A percentile compares a stretch with the other conserved stretches of the same genome.
These are phyloP conservation scores for Drosophila mojavensis DNA, from an alignment of 1,140 invertebrate species.

Conservation along the genomic window DNA sequence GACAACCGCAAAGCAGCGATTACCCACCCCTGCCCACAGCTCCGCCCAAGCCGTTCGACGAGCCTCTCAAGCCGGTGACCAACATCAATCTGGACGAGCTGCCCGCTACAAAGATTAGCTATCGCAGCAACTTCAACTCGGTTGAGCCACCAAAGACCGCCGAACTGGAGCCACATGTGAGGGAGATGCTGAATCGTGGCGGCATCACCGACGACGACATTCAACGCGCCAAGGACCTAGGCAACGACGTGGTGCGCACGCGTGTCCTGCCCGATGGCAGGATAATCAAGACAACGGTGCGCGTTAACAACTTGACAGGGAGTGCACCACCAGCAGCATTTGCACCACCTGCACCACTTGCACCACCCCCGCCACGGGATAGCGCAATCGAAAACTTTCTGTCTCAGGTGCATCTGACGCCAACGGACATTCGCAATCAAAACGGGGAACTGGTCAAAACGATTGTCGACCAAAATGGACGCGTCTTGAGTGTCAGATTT, in stretches of 20 bases:
- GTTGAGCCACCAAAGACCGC: background rate
- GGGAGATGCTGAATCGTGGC: slow-evolving; percentile 29
- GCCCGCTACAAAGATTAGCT: slow-evolving; percentile 18
- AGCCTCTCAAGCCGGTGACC: slow-evolving; percentile 24
- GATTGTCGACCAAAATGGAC: slow-evolving; percentile 67
- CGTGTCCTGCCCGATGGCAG: slow-evolving; percentile 43
- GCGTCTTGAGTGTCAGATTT: slow-evolving; percentile 61
- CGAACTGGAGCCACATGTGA: slow-evolving; percentile 31
- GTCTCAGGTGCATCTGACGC: slow-evolving; percentile 44
- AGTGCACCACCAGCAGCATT: background rate
- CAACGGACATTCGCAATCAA: slow-evolving; percentile 48
- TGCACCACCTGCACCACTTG: background rate
- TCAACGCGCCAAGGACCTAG: slow-evolving; percentile 5
- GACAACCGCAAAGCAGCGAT: background rate
- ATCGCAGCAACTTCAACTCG: slow-evolving; percentile 10
- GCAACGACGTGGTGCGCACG: slow-evolving; percentile 27
- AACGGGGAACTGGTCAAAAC: slow-evolving; percentile 65
- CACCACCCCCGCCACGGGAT: background rate
- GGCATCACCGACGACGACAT: slow-evolving; percentile 58
- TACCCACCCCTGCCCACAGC: slow-evolving; percentile 9
- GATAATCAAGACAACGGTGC: slow-evolving; percentile 29
- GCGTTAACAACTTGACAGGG: background rate
- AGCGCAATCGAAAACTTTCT: slow-evolving; percentile 59
- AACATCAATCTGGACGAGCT: slow-evolving; percentile 2
- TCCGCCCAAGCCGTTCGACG: slow-evolving; percentile 36